Evolutionary conservation across 2,888 invertebrate species (phyloP).

Genomic region (Pilophorus perplexus): DNA sequence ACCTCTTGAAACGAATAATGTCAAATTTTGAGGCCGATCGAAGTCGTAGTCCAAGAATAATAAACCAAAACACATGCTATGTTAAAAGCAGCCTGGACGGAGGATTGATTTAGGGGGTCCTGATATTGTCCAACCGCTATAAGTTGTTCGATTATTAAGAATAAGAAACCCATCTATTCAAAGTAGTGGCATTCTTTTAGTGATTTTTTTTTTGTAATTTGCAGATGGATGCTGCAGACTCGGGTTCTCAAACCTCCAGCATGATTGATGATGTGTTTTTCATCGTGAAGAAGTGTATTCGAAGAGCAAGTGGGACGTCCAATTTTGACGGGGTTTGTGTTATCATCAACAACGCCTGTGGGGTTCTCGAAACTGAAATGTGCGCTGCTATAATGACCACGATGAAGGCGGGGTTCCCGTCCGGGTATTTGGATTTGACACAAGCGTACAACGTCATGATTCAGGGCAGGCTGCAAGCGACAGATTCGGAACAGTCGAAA

Average conservation of each 20-base stretch:
- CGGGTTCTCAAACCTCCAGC: constrained; percentile 77
- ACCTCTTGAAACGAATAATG: no score
- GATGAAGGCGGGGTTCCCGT: constrained; percentile 75
- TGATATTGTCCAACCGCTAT: no score
- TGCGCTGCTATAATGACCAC: constrained; percentile 69
- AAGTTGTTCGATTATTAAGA: no score
- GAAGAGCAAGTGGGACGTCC: constrained; percentile 84
- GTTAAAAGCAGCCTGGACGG: no score
- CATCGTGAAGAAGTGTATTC: constrained; percentile 92
- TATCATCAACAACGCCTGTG: constrained; percentile 88
- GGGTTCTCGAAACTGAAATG: constrained; percentile 82
- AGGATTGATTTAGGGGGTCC: no score
- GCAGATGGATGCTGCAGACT: constrained; percentile 69
- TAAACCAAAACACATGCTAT: no score
- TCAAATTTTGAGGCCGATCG: no score
- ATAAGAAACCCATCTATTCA: no score
- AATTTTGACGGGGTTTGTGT: constrained; percentile 96
- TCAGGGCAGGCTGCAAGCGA: constrained; percentile 71
- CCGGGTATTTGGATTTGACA: constrained; percentile 71
- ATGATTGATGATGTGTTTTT: constrained; percentile 98
- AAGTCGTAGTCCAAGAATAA: no score
- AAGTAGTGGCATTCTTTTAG: no score
- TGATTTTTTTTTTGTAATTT: no score
- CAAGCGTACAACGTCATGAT: constrained; percentile 83
- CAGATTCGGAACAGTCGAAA: constrained; percentile 73